Conservation (phyloP, 1,140 invertebrate species). For the Aethina tumida region DNA sequence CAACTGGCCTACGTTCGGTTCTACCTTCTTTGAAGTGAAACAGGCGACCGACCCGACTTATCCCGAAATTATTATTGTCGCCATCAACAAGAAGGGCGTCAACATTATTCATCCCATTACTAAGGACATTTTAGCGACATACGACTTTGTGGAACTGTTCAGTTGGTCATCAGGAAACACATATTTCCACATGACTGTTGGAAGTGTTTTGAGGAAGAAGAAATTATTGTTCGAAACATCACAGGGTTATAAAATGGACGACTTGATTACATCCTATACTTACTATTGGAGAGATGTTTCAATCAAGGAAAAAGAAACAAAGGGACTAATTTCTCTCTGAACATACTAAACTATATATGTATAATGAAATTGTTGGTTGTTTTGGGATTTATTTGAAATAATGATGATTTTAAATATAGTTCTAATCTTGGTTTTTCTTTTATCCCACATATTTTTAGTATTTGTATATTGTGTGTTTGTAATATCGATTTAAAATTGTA, state of each 20-base stretch:
- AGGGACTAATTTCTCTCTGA: not conserved
- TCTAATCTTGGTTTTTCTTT: no score
- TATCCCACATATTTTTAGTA: no score
- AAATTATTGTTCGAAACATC: conserved; percentile 88
- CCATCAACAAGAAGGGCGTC: conserved; percentile 85
- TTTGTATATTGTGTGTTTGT: no score
- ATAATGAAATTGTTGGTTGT: no score
- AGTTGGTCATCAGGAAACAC: conserved; percentile 93
- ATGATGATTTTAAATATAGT: no score
- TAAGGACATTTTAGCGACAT: conserved; percentile 74
- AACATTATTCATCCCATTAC: conserved; percentile 78
- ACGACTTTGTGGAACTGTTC: conserved; percentile 77
- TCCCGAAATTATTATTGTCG: conserved; percentile 77
- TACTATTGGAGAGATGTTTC: conserved; percentile 36
- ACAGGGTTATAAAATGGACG: conserved; percentile 94
- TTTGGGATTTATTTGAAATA: no score
- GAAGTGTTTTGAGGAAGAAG: conserved; percentile 72
- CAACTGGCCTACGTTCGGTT: conserved; percentile 83
- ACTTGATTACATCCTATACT: conserved; percentile 87
- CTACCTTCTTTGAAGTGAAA: conserved; percentile 92
- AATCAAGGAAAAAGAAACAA: conserved; percentile 14
- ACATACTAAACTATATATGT: no score
- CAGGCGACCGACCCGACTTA: conserved; percentile 74
- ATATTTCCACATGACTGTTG: conserved; percentile 91
- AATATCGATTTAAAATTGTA: no score